These are phyloP conservation scores for Canis aureus DNA, from an alignment of 2,113 vertebrate genomes.

Conservation along the genomic window DNA sequence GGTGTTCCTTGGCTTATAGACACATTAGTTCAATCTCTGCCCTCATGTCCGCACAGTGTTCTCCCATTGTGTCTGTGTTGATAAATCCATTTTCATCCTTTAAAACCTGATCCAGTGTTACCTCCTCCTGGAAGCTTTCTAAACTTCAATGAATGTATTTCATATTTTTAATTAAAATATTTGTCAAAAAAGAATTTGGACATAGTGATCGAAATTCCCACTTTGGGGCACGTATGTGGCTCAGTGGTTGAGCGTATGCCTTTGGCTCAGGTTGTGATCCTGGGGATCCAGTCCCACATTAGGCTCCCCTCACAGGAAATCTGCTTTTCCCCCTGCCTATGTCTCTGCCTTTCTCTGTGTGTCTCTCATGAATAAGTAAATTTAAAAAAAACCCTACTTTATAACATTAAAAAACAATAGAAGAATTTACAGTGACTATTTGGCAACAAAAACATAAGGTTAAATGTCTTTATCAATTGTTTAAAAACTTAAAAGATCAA, in stretches of 20 bases:
- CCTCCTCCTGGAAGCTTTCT: not conserved
- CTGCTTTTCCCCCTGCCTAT: not conserved
- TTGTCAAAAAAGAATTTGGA: not conserved
- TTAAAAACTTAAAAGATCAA: conserved; percentile 28
- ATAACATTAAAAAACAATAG: not conserved
- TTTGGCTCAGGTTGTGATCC: not conserved
- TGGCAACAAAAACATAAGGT: not conserved
- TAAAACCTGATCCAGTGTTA: not conserved
- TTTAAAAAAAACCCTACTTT: not conserved
- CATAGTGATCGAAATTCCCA: not conserved
- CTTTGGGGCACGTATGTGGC: not conserved
- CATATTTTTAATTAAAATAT: conserved; percentile 28
- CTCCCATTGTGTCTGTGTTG: not conserved
- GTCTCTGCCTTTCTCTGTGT: no score
- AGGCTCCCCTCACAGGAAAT: not conserved
- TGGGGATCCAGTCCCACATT: not conserved
- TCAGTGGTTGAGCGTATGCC: not conserved
- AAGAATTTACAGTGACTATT: conserved; percentile 30
- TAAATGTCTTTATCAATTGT: not conserved
- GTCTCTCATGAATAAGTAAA: no score
- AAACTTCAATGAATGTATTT: not conserved
- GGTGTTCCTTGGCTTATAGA: not conserved
- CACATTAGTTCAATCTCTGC: not conserved
- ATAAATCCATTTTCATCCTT: not conserved
- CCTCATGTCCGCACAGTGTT: not conserved